These are phyloP conservation scores for Liasis olivaceus DNA, from an alignment of 2,797 vertebrate species.

Conservation along the genomic window DNA sequence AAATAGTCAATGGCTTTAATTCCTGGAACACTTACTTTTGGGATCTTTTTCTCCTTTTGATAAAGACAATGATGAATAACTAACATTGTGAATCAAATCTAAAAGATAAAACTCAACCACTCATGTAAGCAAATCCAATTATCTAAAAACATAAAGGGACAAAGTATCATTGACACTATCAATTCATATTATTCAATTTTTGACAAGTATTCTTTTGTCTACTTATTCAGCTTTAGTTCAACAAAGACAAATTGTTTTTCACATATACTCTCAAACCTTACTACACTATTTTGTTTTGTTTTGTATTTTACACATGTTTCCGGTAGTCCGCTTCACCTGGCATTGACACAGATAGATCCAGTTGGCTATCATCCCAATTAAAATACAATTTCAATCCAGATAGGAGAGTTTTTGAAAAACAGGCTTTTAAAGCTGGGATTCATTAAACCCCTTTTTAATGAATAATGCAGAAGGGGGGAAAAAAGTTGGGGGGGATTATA, in stretches of 20 bases:
- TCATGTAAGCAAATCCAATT: background rate
- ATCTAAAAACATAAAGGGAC: background rate
- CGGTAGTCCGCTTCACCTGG: background rate
- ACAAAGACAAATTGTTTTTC: background rate
- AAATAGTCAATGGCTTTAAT: background rate
- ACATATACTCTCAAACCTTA: background rate
- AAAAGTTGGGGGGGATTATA: background rate
- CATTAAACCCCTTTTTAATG: background rate
- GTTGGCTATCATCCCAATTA: background rate
- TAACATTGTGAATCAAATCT: background rate
- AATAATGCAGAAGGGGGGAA: too few species aligned
- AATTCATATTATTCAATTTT: background rate
- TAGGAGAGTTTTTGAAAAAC: background rate
- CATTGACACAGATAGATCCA: background rate
- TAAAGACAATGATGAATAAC: background rate
- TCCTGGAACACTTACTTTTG: background rate
- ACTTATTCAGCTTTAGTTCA: background rate
- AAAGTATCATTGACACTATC: background rate
- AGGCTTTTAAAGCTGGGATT: background rate
- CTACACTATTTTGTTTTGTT: background rate
- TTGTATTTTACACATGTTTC: background rate
- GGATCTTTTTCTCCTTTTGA: background rate
- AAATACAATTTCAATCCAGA: background rate
- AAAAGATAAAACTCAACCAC: background rate
- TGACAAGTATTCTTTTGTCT: background rate